Conservation (phyloP, 2,797 vertebrate species). For the Lacerta agilis region DNA sequence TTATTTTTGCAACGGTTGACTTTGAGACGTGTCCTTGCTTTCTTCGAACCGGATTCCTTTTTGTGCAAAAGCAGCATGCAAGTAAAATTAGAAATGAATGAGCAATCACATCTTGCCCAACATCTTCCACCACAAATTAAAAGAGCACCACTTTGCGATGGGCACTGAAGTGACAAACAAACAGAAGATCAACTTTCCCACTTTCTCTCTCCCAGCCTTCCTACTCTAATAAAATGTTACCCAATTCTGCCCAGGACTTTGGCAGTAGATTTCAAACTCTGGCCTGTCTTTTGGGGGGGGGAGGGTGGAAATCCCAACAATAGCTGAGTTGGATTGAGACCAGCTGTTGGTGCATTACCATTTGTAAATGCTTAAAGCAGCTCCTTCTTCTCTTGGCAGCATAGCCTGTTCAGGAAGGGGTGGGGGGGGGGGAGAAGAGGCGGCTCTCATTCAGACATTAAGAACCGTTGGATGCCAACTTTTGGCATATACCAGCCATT, state of each 20-base stretch:
- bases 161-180: slow-evolving; percentile 72
- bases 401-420: slow-evolving; percentile 52
- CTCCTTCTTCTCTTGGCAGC: slow-evolving; percentile 84
- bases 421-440: not conserved
- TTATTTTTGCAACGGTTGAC: not conserved
- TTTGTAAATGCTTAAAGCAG: slow-evolving; percentile 86
- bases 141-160: too few relatives aligned
- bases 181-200: slow-evolving; percentile 69
- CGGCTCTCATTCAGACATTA: slow-evolving; percentile 80
- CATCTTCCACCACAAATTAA: too few relatives aligned
- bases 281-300: slow-evolving; percentile 75
- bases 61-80: not conserved
- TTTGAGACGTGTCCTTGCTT: not conserved
- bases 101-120: too few relatives aligned
- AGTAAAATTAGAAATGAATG: not conserved
- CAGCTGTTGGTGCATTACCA: slow-evolving; percentile 85
- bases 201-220: slow-evolving; percentile 60
- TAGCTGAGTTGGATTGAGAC: slow-evolving; percentile 82
- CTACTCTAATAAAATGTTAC: slow-evolving; percentile 80
- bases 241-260: slow-evolving; percentile 81
- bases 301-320: slow-evolving; percentile 77
- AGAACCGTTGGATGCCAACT: slow-evolving; percentile 76
- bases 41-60: not conserved
- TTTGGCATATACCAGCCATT: slow-evolving; percentile 76
- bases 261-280: slow-evolving; percentile 82